Conservation (phyloP, 1,140 invertebrate genomes). For the Delia radicum region DNA sequence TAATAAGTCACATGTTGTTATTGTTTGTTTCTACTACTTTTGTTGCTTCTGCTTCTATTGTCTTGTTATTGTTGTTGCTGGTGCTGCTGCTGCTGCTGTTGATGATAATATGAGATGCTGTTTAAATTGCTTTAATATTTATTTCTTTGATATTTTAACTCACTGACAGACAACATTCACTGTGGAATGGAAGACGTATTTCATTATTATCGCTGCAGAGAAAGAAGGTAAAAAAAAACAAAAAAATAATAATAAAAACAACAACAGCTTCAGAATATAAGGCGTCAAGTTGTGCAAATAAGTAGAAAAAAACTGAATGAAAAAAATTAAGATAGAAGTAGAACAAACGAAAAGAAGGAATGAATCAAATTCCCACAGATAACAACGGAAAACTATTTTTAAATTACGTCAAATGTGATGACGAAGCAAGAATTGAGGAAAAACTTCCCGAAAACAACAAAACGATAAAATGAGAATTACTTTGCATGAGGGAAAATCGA, state of each 20-base stretch:
- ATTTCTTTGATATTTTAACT: no score
- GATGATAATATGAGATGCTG: no score
- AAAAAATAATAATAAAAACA: not conserved
- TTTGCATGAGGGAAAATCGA: not conserved
- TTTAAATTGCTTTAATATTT: not conserved
- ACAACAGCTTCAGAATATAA: not conserved
- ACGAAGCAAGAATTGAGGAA: not conserved
- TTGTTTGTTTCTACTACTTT: not conserved
- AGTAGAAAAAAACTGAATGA: no score
- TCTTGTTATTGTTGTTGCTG: not conserved
- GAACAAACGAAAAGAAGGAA: not conserved
- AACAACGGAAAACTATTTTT: conserved; percentile 8
- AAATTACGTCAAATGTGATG: not conserved
- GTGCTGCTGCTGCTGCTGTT: no score
- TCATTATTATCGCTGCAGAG: not conserved
- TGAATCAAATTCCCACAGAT: not conserved
- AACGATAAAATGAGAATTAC: not conserved
- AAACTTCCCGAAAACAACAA: not conserved
- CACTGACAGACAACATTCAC: no score
- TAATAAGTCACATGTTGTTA: not conserved
- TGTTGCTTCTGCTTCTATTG: not conserved
- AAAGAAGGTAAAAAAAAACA: not conserved
- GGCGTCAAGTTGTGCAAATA: conserved; percentile 4
- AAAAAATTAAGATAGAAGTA: not conserved
- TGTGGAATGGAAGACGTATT: no score